Evolutionary conservation across 2,888 invertebrate species (phyloP).

Genomic region (Dyspetes luteomarginatus): DNA sequence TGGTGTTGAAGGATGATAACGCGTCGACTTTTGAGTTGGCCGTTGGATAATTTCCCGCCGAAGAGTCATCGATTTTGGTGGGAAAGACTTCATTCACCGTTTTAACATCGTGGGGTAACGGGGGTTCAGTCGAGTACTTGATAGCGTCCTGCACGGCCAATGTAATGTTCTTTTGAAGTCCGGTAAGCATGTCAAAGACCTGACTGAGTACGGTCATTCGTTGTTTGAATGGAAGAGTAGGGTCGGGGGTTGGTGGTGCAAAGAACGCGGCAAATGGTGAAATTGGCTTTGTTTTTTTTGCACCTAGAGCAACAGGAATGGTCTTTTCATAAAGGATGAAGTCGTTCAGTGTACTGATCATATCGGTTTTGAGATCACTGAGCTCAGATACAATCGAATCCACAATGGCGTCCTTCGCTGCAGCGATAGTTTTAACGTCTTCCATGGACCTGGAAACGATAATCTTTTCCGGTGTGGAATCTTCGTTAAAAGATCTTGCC

Average conservation of each 20-base stretch:
- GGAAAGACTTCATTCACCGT: not conserved
- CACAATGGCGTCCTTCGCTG: slow-evolving; percentile 78
- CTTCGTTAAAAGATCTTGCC: slow-evolving; percentile 55
- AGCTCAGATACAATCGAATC: slow-evolving; percentile 77
- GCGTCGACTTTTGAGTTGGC: not conserved
- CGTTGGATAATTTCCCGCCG: not conserved
- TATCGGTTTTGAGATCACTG: slow-evolving; percentile 74
- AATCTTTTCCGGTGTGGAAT: slow-evolving; percentile 57
- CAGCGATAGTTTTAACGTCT: slow-evolving; percentile 73
- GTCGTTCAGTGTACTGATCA: slow-evolving; percentile 77
- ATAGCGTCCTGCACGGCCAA: slow-evolving; percentile 69
- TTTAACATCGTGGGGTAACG: not conserved
- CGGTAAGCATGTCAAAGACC: slow-evolving; percentile 80
- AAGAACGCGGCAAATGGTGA: slow-evolving; percentile 73
- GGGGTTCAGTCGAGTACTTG: slow-evolving; percentile 49
- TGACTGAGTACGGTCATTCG: slow-evolving; percentile 77
- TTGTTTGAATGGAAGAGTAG: slow-evolving; percentile 77
- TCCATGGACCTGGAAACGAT: slow-evolving; percentile 72
- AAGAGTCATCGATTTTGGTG: not conserved
- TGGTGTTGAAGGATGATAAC: slow-evolving; percentile 67
- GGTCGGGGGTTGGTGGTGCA: slow-evolving; percentile 72
- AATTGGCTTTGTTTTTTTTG: slow-evolving; percentile 67
- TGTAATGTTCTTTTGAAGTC: slow-evolving; percentile 78
- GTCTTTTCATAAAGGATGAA: slow-evolving; percentile 75
- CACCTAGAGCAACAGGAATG: slow-evolving; percentile 47